Evolutionary conservation across 2,888 invertebrate genomes (phyloP).

Genomic region (Meloe dianella): DNA sequence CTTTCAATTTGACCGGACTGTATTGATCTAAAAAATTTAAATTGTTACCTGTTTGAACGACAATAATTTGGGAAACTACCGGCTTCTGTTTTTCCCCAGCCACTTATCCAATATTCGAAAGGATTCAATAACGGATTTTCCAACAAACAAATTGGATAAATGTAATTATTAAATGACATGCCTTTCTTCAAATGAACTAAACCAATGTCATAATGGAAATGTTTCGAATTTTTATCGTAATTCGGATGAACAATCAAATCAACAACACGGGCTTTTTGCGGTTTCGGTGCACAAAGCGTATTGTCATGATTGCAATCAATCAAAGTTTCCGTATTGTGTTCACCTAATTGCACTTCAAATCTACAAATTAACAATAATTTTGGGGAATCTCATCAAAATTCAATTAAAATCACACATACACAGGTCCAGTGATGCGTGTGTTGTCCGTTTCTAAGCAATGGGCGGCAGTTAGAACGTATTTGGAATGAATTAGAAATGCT

Average conservation of each 20-base stretch:
- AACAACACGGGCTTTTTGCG: conserved; percentile 56
- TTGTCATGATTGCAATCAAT: conserved; percentile 59
- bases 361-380: conserved; percentile 39
- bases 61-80: conserved; percentile 35
- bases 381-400: conserved; percentile 15
- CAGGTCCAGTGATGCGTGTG: conserved; percentile 45
- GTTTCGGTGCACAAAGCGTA: conserved; percentile 57
- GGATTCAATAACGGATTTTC: conserved; percentile 24
- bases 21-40: conserved; percentile 40
- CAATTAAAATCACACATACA: conserved; percentile 54
- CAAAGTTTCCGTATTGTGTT: conserved; percentile 59
- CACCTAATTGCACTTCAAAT: conserved; percentile 57
- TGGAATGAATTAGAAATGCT: conserved; percentile 62
- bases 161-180: conserved; percentile 53
- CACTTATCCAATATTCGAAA: conserved; percentile 55
- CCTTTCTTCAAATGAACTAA: conserved; percentile 57
- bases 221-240: conserved; percentile 51
- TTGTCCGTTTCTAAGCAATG: conserved; percentile 58
- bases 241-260: conserved; percentile 57
- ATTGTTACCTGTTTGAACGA: neutral
- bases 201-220: conserved; percentile 60
- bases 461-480: conserved; percentile 64
- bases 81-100: conserved; percentile 63
- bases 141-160: conserved; percentile 54
- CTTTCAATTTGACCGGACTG: conserved; percentile 67